phyloP scores from a whole-genome alignment of 2,888 invertebrate species.

The Pocota personata region DNA sequence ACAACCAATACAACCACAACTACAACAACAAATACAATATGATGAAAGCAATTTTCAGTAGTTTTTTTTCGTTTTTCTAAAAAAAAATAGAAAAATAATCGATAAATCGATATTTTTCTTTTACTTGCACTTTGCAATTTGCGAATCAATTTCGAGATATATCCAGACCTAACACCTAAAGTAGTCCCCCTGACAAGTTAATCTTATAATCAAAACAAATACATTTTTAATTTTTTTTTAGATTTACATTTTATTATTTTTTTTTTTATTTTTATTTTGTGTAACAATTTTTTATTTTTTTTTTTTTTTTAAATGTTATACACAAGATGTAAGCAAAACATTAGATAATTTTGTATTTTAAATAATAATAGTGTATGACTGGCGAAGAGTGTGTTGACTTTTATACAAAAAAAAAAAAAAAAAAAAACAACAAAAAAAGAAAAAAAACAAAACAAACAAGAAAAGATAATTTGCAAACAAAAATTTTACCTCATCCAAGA shows the following conservation, averaged over 20 bases:
- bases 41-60: constrained; percentile 58
- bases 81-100: neutral
- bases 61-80: constrained; percentile 26
- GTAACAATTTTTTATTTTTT: constrained; percentile 52
- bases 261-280: constrained; percentile 63
- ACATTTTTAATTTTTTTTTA: constrained; percentile 40
- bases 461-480: constrained; percentile 47
- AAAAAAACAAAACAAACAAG: neutral
- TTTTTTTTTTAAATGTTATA: constrained; percentile 53
- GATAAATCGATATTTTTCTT: neutral
- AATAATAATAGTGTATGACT: constrained; percentile 71
- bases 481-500: constrained; percentile 58
- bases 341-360: constrained; percentile 68
- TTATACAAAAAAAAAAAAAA: constrained; percentile 11
- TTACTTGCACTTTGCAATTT: constrained; percentile 17
- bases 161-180: constrained; percentile 1
- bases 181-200: constrained; percentile 38
- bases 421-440: constrained; percentile 5
- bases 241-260: constrained; percentile 43
- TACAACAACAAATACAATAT: constrained; percentile 37
- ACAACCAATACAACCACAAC: constrained; percentile 48
- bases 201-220: constrained; percentile 33
- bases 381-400: constrained; percentile 73
- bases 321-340: constrained; percentile 60
- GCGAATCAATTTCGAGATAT: constrained; percentile 7